Percentiles rank a stretch among this genome's conserved stretches.
These are phyloP conservation scores for Drosophila putrida DNA, from an alignment of 2,888 invertebrate species.

Conservation along the genomic window DNA sequence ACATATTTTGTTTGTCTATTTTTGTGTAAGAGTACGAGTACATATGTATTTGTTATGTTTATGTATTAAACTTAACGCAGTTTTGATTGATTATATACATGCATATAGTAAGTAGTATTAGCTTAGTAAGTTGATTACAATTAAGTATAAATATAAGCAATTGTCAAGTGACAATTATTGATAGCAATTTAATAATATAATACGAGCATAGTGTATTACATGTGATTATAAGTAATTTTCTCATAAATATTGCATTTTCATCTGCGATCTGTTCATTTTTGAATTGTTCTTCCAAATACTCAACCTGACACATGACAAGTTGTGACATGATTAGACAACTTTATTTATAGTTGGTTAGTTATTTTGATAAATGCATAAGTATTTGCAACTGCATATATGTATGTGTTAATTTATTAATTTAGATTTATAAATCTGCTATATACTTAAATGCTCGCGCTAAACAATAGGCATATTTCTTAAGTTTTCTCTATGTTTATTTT, in stretches of 20 bases:
- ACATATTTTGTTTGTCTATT: constrained; percentile 62
- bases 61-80: constrained; percentile 54
- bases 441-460: constrained; percentile 69
- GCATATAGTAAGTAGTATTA: constrained; percentile 28
- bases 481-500: constrained; percentile 4
- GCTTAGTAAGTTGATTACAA: constrained; percentile 31
- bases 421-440: constrained; percentile 11
- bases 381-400: constrained; percentile 16
- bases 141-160: constrained; percentile 19
- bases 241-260: constrained; percentile 14
- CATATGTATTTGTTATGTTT: constrained; percentile 23
- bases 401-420: constrained; percentile 3
- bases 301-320: constrained; percentile 56
- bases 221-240: constrained; percentile 10
- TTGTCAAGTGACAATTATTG: constrained; percentile 22
- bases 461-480: constrained; percentile 31
- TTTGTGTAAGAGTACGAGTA: constrained; percentile 39
- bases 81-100: constrained; percentile 41
- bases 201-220: constrained; percentile 3
- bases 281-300: constrained; percentile 35
- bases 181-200: constrained; percentile 13
- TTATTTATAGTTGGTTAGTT: constrained; percentile 22
- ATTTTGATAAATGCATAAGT: constrained; percentile 21
- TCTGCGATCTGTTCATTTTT: background rate
- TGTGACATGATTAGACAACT: constrained; percentile 53